Base-by-base conservation (phyloP, 1,140 invertebrate species). In the Maniola jurtina region DNA sequence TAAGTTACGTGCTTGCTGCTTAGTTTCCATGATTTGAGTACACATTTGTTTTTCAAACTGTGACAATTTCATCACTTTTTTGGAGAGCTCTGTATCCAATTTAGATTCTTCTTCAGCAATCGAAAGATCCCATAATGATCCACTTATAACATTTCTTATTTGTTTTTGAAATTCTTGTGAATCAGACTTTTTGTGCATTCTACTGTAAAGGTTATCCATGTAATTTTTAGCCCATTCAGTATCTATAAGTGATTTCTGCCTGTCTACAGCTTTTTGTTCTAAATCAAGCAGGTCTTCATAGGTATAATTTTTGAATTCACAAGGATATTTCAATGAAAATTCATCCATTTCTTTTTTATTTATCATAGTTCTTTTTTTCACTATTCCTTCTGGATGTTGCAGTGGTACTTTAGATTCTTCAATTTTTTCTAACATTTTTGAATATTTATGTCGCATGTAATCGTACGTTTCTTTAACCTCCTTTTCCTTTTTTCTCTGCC, bases 41-140 rank as follows among this genome's bases (percentile, higher is more conserved):
- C 92, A 85, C 80, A 94, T 92, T 79, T 93, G 92, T 74, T 94
- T 94, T 68, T 94, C 94, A 76, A 93, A 94, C 33, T 91, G 84
- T 2, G 93, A 93, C 59, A 94, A 89, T 70, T 92, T 91, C 68
- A 93, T 75, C 5, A 94, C 86, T 69, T 92, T 92, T 62, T 90
- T 87, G 0, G 90, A 90, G 13, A 93, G 77, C n/a, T 88, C 77
- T 45, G 81, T 82, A 67, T 93, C 89, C 16, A 92, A 75, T 57
- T 88, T 80, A 50, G 73, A 71, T 65, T 93, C 92, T 75, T 93
- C 91, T 73, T 91, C 84, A 58, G 71, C 82, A 55, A 89, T 73
- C 50, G 80, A 83, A 70, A 83, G 66, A 69, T 88, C 79, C 85
- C 87, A 90, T 64, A 89, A 68, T 3, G 80, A 82, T 54, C 73